Conservation (phyloP, 2,797 vertebrate species). For the Tangara arthus region DNA sequence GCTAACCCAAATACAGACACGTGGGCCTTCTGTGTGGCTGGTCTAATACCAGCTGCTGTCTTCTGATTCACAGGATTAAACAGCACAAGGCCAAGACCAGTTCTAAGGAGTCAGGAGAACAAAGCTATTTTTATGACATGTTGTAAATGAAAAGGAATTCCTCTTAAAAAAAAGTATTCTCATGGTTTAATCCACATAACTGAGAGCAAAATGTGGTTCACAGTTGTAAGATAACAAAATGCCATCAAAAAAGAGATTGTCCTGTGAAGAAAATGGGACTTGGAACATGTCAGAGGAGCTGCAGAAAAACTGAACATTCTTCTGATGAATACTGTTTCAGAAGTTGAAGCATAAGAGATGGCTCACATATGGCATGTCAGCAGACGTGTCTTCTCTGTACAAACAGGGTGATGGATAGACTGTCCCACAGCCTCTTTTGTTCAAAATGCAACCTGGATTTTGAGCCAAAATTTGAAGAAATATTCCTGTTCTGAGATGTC, state of each 20-base stretch:
- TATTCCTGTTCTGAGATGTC: neutral
- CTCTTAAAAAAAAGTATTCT: neutral
- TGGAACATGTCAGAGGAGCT: neutral
- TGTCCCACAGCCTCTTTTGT: neutral
- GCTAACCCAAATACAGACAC: neutral
- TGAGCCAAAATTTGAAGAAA: conserved; percentile 33
- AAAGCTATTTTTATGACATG: neutral
- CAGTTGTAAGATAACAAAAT: neutral
- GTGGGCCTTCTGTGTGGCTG: neutral
- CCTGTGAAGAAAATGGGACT: neutral
- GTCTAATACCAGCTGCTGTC: neutral
- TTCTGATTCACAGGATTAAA: neutral
- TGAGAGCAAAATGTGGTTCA: neutral
- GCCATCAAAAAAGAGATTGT: neutral
- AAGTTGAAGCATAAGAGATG: neutral
- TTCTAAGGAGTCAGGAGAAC: neutral
- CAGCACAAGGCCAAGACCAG: neutral
- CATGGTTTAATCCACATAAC: neutral
- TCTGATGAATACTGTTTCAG: neutral
- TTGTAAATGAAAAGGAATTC: neutral
- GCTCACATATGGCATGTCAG: neutral
- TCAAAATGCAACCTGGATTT: neutral
- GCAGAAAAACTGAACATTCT: neutral
- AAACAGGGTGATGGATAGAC: neutral
- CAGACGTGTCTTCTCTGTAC: neutral